Conservation (phyloP, 1,140 invertebrate genomes). For the Polyergus mexicanus region DNA sequence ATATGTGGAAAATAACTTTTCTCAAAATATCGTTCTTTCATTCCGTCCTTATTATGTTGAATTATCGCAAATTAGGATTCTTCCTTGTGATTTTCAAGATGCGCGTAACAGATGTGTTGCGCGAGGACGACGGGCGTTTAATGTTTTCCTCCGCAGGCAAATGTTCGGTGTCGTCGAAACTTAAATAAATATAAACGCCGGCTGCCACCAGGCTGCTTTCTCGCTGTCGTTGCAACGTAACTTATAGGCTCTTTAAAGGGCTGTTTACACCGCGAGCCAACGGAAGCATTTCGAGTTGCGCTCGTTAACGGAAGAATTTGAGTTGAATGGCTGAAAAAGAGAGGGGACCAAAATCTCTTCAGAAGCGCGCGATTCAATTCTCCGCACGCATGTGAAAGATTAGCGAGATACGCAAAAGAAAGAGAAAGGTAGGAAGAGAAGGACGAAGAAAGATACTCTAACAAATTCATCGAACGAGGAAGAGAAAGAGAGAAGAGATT, state of each 20-base stretch:
- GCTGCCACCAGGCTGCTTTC: slow-evolving; percentile 76
- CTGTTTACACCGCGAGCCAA: slow-evolving; percentile 43
- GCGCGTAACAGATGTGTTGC: slow-evolving; percentile 63
- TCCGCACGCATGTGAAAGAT: neutral
- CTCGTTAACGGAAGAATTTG: neutral
- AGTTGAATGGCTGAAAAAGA: slow-evolving; percentile 4
- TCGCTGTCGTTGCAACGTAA: slow-evolving; percentile 76
- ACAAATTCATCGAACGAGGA: slow-evolving; percentile 46
- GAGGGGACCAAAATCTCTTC: neutral
- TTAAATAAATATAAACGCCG: slow-evolving; percentile 80
- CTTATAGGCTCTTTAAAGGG: slow-evolving; percentile 47
- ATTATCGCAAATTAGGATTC: slow-evolving; percentile 29
- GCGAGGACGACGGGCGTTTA: slow-evolving; percentile 58
- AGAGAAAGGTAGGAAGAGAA: slow-evolving; percentile 32
- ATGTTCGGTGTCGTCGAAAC: slow-evolving; percentile 76
- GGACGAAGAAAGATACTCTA: neutral
- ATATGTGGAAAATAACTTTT: neutral
- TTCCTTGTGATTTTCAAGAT: slow-evolving; percentile 28
- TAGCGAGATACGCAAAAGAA: neutral
- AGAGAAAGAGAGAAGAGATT: slow-evolving; percentile 69
- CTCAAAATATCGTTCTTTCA: neutral
- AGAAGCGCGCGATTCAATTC: neutral
- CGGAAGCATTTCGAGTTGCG: neutral
- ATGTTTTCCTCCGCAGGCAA: slow-evolving; percentile 76
- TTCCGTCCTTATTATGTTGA: slow-evolving; percentile 27